These are phyloP conservation scores for Gobio gobio DNA, from an alignment of 2,113 vertebrate species.

Conservation along the genomic window DNA sequence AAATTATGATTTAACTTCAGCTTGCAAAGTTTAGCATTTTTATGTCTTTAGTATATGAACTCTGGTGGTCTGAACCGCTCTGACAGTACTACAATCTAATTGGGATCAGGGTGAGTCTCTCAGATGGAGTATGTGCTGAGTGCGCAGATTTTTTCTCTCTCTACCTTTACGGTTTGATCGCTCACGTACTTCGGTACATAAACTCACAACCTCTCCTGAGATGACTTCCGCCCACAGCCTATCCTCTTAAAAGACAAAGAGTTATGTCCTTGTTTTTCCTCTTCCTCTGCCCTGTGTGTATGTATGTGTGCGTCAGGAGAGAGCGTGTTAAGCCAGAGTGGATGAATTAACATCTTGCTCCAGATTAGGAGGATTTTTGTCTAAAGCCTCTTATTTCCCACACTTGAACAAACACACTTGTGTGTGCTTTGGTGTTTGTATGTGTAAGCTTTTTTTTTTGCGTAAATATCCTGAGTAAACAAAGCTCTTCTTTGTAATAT, in stretches of 20 bases:
- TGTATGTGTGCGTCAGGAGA: conserved; percentile 47
- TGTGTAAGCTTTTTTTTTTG: conserved; percentile 43
- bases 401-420: conserved; percentile 51
- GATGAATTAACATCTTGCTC: conserved; percentile 51
- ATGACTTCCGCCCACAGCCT: conserved; percentile 65
- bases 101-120: conserved; percentile 16
- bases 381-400: conserved; percentile 48
- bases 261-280: conserved; percentile 64
- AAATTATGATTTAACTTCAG: not conserved
- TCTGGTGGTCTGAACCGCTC: conserved; percentile 34
- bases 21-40: conserved; percentile 40
- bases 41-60: conserved; percentile 35
- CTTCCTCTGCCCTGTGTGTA: conserved; percentile 5
- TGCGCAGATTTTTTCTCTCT: conserved; percentile 12
- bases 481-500: conserved; percentile 32
- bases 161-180: conserved; percentile 64
- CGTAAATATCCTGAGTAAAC: conserved; percentile 52
- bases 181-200: conserved; percentile 64
- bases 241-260: conserved; percentile 63
- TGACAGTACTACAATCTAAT: conserved; percentile 48
- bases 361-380: conserved; percentile 54
- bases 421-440: conserved; percentile 34
- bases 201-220: conserved; percentile 61
- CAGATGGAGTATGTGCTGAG: not conserved
- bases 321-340: conserved; percentile 35